Evolutionary conservation across 2,113 vertebrate species (phyloP), one percentile per base, ranked within the genome.

Genomic region (Riparia riparia): DNA sequence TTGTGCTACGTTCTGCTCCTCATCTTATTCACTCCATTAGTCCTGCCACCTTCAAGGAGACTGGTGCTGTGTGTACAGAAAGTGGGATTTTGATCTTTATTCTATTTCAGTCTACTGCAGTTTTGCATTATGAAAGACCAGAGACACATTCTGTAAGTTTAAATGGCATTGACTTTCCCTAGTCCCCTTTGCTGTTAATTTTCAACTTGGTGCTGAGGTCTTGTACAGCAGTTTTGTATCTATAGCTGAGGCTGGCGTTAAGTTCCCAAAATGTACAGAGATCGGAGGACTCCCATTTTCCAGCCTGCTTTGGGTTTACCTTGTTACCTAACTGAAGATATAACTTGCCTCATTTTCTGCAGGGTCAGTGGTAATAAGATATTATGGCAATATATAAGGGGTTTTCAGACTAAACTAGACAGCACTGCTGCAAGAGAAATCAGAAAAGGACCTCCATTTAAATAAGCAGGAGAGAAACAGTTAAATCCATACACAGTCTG

Each of bases 21-120:
- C 79, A 80, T 72, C 79, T 94, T 88, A 91, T 57, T 73, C 91
- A 93, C 58, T 94, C 80, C 65, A 66, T 93, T 89, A 96, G 73
- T 96, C 45, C 63, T 63, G 82, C 45, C 70, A 90, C 81, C 74
- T 90, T 93, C 78, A 87, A 56, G 45, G 64, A 61, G 39, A 31
- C 7, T 70, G 39, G 12, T 7, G 15, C 32, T 31, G 24, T 25
- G 26, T 22, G 4, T 19, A 37, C 14, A 64, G 74, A 22, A 28
- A 51, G 34, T 0, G 6, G 12, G 24, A 53, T 88, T 86, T 70
- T 71, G 29, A n/a, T 89, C 32, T 71, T 82, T 53, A 37, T 51
- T 71, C 37, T 58, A 3, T 26, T 89, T 51, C 6, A 61, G 37
- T 49, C 32, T 2, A 1, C 56, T 47, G 49, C 15, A 64, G 12